Evolutionary conservation across 30 jellyfish, hydroid and myxozoan species (phyloP), one percentile per base, ranked within the genome.

Genomic region (Turritopsis dohrnii): DNA sequence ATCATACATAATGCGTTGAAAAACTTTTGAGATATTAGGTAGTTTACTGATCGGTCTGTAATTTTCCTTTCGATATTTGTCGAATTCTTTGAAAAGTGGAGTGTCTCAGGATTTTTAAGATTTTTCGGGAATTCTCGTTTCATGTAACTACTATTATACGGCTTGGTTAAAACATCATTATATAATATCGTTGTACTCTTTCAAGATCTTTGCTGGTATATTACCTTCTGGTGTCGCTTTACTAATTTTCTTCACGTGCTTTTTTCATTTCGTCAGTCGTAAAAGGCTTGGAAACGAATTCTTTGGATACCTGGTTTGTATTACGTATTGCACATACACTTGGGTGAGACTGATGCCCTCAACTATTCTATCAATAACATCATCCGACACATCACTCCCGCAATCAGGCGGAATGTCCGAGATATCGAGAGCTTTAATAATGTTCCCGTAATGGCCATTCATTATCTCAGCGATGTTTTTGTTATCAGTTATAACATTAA

Each of bases 11-110:
- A 54, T 54, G n/a, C 72, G 72, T 54, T 54, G 19, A 54, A 54
- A 54, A 54, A 54, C 72, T 54, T 54, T 54, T n/a, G 72, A 54
- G 72, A 54, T 54, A 54, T 54, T 54, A 54, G 72, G 72, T 54
- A 54, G 72, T n/a, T 54, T 54, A 54, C 72, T 54, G n/a, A 54
- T 54, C 72, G 72, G n/a, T 54, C 72, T 54, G 72, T 54, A 54
- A 54, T 54, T 54, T 54, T 54, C 72, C n/a, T 54, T 54, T 54
- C n/a, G 72, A 54, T n/a, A 54, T 54, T 54, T 54, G n/a, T 54
- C 72, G n/a, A 18, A 18, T 54, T 54, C n/a, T 54, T 54, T 54
- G 18, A 54, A 54, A 16, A 54, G 72, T 54, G 72, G 72, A 54
- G 72, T n/a, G 19, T 16, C 19, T 54, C 72, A 54, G 72, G 19